Conservation (phyloP, 1,140 invertebrate genomes). For the Propsilocerus akamusi region DNA sequence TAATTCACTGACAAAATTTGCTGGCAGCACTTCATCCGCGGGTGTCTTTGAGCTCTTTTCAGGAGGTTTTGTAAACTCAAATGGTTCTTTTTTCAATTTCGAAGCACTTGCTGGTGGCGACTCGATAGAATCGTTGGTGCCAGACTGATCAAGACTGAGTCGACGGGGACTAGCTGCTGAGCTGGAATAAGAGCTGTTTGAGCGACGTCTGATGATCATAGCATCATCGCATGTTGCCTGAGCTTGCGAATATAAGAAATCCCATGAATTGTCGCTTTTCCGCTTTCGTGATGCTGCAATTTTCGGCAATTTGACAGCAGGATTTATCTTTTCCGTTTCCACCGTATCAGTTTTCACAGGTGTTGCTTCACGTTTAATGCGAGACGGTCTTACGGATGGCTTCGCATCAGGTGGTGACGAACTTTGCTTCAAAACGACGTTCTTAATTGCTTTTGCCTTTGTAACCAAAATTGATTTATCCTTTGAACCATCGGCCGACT, state of each 20-base stretch:
- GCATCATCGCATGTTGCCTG: constrained; percentile 44
- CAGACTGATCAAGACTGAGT: constrained; percentile 10
- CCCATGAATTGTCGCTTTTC: constrained; percentile 28
- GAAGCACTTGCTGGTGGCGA: not conserved
- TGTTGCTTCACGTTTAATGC: constrained; percentile 7
- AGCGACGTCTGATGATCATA: constrained; percentile 58
- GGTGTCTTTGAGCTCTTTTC: not conserved
- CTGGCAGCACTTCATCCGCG: not conserved
- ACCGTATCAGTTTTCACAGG: constrained; percentile 26
- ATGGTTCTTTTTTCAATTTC: not conserved
- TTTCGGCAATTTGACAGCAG: constrained; percentile 18
- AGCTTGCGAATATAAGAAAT: constrained; percentile 34
- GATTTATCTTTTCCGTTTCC: constrained; percentile 21
- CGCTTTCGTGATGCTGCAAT: constrained; percentile 24
- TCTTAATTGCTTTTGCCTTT: constrained; percentile 33
- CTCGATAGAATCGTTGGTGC: constrained; percentile 8
- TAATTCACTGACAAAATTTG: not conserved
- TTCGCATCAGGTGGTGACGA: constrained; percentile 10
- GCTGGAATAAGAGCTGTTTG: constrained; percentile 65
- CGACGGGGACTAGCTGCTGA: constrained; percentile 26
- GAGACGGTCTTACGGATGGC: constrained; percentile 4
- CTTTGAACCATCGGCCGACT: constrained; percentile 15
- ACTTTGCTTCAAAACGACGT: constrained; percentile 26
- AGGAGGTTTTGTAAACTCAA: not conserved
- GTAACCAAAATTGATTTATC: constrained; percentile 27